A percentile compares a stretch with the other conserved stretches of the same genome.
Evolutionary conservation across 2,888 invertebrate genomes (phyloP).

Genomic region (Biston stratarius): DNA sequence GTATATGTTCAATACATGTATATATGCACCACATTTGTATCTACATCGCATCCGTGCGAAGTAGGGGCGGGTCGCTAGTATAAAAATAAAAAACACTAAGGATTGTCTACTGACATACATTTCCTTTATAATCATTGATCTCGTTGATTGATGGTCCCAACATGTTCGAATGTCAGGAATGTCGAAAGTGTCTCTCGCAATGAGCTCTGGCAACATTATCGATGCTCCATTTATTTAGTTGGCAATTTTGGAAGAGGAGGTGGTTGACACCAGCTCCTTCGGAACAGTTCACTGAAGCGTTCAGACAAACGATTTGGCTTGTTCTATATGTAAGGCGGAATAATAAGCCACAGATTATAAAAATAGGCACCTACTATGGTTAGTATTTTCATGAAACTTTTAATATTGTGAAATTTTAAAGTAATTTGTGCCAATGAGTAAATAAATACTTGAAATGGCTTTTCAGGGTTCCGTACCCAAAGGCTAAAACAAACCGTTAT

Average conservation of each 20-base stretch:
- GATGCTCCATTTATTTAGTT: slow-evolving; percentile 53
- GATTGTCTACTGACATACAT: neutral
- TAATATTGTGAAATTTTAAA: too few species aligned
- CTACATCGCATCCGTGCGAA: too few species aligned
- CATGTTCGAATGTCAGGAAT: slow-evolving; percentile 17
- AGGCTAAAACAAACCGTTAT: too few species aligned
- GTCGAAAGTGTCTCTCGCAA: slow-evolving; percentile 15
- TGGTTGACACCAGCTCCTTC: slow-evolving; percentile 59
- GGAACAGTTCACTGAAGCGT: slow-evolving; percentile 51
- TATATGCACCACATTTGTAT: too few species aligned
- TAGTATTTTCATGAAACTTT: too few species aligned
- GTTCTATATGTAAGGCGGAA: neutral
- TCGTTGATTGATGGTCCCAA: slow-evolving; percentile 23
- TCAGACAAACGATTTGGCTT: neutral
- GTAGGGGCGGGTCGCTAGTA: too few species aligned
- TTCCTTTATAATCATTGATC: slow-evolving; percentile 5
- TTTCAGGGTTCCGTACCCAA: too few species aligned
- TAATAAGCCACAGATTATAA: neutral
- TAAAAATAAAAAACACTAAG: too few species aligned
- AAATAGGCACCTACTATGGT: neutral
- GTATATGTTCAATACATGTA: too few species aligned
- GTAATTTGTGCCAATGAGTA: too few species aligned
- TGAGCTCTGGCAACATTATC: slow-evolving; percentile 33
- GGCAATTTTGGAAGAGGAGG: slow-evolving; percentile 50
- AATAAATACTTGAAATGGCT: too few species aligned